Evolutionary conservation across 2,888 invertebrate genomes (phyloP), one percentile per base, ranked within the genome.

Genomic region (Drosophila falleni): DNA sequence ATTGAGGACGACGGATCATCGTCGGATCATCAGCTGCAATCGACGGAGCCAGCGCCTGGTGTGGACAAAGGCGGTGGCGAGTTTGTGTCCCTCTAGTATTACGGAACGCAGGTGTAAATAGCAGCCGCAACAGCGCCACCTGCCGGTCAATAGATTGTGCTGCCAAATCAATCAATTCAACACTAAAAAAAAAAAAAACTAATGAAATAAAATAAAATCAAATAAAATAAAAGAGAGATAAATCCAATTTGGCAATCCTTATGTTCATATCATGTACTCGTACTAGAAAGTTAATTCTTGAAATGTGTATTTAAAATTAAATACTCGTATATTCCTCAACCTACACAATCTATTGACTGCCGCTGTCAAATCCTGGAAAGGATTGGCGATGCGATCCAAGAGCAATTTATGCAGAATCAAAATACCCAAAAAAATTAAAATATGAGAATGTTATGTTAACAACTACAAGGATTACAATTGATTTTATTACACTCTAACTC

Each of bases 21-120:
- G 41, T 75, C 72, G 42, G 78, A 80, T 44, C 85, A 74, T 59
- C 78, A 80, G 75, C 81, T 75, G 65, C 83, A 77, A 68, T 73
- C 74, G 67, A 74, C 79, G 68, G 85, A 87, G 59, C 77, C 75
- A 54, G 29, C 73, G n/a, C 61, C 53, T n/a, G 78, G 82, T 55
- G 76, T 80, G 74, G 88, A 89, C 59, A 89, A 89, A 64, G 91
- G 80, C 9, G 74, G 74, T 11, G 71, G 72, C 39, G 91, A 93
- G 67, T 93, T 92, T 80, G 92, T 93, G 67, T 92, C 93, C 63
- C 92, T 93, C 78, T 93, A 93, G 92, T 92, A 92, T 90, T 92
- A 91, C 63, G 90, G 91, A 50, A 91, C 91, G 59, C 91, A 91
- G 74, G 91, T 91, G 91, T 91, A 91, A 90, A 82, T 81, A 29